Conservation (phyloP, 2,113 vertebrate genomes). For the Barnardius zonarius region DNA sequence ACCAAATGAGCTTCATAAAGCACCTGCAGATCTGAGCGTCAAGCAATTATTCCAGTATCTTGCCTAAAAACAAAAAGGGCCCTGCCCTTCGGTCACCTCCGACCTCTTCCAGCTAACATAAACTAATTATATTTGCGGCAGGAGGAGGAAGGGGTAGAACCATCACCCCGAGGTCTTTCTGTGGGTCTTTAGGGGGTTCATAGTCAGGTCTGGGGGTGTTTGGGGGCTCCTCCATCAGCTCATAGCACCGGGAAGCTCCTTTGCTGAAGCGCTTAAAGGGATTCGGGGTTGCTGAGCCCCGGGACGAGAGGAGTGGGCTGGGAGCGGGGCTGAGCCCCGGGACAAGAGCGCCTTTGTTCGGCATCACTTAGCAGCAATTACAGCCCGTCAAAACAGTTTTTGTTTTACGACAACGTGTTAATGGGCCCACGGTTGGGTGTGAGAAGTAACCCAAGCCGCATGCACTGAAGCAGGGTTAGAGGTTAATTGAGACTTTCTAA, state of each 20-base stretch:
- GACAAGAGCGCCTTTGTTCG: constrained; percentile 86
- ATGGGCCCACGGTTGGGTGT: constrained; percentile 90
- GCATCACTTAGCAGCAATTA: constrained; percentile 93
- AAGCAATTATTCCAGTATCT: constrained; percentile 89
- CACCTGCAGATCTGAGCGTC: constrained; percentile 90
- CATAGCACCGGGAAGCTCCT: constrained; percentile 68
- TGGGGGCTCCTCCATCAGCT: constrained; percentile 77
- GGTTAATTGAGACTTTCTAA: constrained; percentile 94
- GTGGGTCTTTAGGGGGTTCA: constrained; percentile 71
- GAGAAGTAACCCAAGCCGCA: constrained; percentile 88
- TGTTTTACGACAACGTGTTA: constrained; percentile 90
- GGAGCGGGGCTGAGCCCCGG: constrained; percentile 32
- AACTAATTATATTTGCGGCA: constrained; percentile 91
- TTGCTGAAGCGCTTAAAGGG: constrained; percentile 49
- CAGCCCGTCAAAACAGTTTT: constrained; percentile 92
- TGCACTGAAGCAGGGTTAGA: constrained; percentile 85
- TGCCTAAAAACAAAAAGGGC: constrained; percentile 88
- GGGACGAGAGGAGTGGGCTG: not conserved
- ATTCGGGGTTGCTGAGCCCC: constrained; percentile 37
- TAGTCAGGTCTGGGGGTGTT: constrained; percentile 73
- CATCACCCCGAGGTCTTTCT: not conserved
- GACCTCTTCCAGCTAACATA: constrained; percentile 95
- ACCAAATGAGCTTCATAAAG: constrained; percentile 84
- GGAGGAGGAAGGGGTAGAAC: constrained; percentile 14
- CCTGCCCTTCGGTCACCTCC: constrained; percentile 83